A percentile compares a stretch with the other conserved stretches of the same genome.
Conservation (phyloP, 2,888 invertebrate species). For the Synergus japonicus region DNA sequence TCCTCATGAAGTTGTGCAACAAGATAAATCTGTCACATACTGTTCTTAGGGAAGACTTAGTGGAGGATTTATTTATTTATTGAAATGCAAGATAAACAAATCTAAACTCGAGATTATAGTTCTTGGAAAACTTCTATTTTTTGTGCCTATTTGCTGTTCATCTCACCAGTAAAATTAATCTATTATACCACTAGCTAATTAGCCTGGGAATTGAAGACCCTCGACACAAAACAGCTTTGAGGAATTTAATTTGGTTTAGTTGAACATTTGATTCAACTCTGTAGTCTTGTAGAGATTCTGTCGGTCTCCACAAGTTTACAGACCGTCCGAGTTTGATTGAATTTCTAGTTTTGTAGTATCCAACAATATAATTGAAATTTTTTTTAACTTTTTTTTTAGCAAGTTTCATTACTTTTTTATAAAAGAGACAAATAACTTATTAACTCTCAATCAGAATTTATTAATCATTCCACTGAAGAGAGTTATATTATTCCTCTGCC, state of each 20-base stretch:
- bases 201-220: neutral
- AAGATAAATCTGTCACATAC: neutral
- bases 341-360: neutral
- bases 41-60: neutral
- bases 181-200: neutral
- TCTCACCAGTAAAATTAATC: neutral
- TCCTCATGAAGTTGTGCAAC: neutral
- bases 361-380: neutral
- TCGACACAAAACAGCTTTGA: neutral
- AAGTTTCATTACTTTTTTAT: neutral
- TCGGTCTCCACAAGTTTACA: neutral
- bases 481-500: neutral
- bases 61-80: neutral
- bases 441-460: too few species aligned
- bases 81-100: neutral
- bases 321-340: constrained; percentile 1
- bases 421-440: too few species aligned
- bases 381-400: neutral
- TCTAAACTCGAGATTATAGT: neutral
- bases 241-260: neutral
- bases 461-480: too few species aligned
- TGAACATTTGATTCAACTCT: neutral
- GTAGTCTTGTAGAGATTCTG: neutral
- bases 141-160: neutral
- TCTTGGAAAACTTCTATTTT: neutral